phyloP scores from a whole-genome alignment of 2,797 vertebrate genomes.

The Sus cebifrons region DNA sequence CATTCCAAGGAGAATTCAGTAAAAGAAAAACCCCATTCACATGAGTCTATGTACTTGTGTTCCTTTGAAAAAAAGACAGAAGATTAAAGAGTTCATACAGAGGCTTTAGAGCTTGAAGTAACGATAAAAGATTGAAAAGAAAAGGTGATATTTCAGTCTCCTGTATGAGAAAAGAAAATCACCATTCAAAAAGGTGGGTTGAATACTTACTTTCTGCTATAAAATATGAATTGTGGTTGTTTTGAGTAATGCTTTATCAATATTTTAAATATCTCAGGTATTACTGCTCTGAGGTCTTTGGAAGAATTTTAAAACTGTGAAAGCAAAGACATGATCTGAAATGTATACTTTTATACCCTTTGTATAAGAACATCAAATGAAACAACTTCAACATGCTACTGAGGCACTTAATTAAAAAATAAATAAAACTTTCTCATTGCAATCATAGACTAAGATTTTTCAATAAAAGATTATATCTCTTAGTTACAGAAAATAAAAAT shows the following conservation, averaged over 20 bases:
- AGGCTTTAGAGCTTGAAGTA: not conserved
- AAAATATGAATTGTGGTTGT: slow-evolving; percentile 23
- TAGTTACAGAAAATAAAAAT: not conserved
- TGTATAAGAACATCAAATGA: not conserved
- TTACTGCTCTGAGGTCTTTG: not conserved
- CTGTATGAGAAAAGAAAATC: slow-evolving; percentile 9
- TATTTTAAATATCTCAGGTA: not conserved
- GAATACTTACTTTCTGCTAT: not conserved
- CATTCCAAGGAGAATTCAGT: not conserved
- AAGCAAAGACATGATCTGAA: not conserved
- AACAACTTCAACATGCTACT: not conserved
- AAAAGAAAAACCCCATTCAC: not conserved
- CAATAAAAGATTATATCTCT: not conserved
- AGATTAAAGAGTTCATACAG: not conserved
- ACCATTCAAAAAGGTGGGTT: not conserved
- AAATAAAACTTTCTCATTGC: not conserved
- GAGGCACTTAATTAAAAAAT: not conserved
- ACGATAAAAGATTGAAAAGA: not conserved
- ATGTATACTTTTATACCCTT: not conserved
- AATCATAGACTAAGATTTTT: not conserved
- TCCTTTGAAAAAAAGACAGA: not conserved
- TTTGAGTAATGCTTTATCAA: slow-evolving; percentile 2
- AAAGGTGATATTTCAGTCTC: not conserved
- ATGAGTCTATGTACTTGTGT: not conserved
- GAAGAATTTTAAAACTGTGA: not conserved